Evolutionary conservation across 2,113 vertebrate genomes (phyloP), one percentile per base, ranked within the genome.

Genomic region (Anser cygnoides): DNA sequence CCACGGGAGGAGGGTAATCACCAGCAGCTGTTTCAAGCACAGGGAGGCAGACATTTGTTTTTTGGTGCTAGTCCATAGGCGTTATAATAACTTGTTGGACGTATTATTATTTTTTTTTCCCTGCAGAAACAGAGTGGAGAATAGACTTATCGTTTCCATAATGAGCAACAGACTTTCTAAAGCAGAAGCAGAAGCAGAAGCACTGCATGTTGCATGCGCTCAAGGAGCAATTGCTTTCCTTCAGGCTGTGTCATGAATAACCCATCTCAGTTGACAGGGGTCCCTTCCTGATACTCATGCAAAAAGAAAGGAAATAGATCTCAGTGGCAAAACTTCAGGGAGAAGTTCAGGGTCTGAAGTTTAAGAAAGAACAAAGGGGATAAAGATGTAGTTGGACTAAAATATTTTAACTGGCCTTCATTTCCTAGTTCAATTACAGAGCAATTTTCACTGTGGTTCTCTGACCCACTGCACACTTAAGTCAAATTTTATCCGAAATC

Each of bases 1-100:
- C 92, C 83, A 67, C 10, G 2, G 75, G 52, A 96, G 83, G 68
- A 95, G 73, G 86, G 72, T 95, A 96, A 97, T 96, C 76, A 94
- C 79, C 90, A 79, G 52, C 94, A 97, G 93, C 75, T 94, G 93
- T 65, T 93, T 90, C 59, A 63, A 55, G 72, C 72, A 78, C 67
- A 95, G 92, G 76, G 55, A 74, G 79, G 41, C 55, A 80, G 41
- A 92, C 76, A 77, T 77, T 81, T 92, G 65, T 90, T 92, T 90
- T 41, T 67, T 84, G 79, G 61, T 92, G 82, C 52, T 67, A 74
- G 82, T 86, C 68, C 50, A 74, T 74, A 67, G 23, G 39, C 2
- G 1, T 77, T 72, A 88, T 10, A 92, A 49, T 92, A 72, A 92
- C 76, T 81, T 92, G 61, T 71, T 88, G 55, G 25, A 75, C 83